These are phyloP conservation scores for Phalacrocorax aristotelis DNA, from an alignment of 2,113 vertebrate species.

Conservation along the genomic window DNA sequence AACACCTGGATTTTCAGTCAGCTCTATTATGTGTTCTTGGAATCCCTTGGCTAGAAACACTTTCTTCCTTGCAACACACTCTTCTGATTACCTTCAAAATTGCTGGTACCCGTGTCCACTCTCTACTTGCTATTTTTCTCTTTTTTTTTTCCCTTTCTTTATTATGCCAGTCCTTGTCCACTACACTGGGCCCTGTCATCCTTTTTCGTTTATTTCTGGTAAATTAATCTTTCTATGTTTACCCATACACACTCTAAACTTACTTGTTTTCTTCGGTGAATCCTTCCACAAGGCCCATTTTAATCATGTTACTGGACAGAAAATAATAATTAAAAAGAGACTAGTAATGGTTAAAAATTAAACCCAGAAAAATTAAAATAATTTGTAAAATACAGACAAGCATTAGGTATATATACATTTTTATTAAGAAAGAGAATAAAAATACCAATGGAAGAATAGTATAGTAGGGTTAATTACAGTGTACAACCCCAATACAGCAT, in stretches of 20 bases:
- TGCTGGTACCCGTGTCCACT: background rate
- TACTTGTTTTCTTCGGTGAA: background rate
- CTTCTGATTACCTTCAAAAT: background rate
- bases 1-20: background rate
- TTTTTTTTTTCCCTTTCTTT: background rate
- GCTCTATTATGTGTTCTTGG: background rate
- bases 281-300: background rate
- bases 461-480: background rate
- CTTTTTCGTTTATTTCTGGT: background rate
- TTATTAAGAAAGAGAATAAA: background rate
- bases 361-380: background rate
- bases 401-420: background rate
- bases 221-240: background rate
- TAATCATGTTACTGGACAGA: background rate
- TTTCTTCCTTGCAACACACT: background rate
- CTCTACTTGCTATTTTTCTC: background rate
- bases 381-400: background rate
- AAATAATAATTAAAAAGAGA: background rate
- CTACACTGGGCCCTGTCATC: background rate
- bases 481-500: background rate
- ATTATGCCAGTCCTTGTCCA: background rate
- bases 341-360: background rate
- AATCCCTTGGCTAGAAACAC: background rate
- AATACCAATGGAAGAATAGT: background rate
- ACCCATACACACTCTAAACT: background rate